A percentile compares a stretch with the other conserved stretches of the same genome.
These are phyloP conservation scores for Hyperopisus bebe DNA, from an alignment of 2,113 vertebrate genomes.

Conservation along the genomic window DNA sequence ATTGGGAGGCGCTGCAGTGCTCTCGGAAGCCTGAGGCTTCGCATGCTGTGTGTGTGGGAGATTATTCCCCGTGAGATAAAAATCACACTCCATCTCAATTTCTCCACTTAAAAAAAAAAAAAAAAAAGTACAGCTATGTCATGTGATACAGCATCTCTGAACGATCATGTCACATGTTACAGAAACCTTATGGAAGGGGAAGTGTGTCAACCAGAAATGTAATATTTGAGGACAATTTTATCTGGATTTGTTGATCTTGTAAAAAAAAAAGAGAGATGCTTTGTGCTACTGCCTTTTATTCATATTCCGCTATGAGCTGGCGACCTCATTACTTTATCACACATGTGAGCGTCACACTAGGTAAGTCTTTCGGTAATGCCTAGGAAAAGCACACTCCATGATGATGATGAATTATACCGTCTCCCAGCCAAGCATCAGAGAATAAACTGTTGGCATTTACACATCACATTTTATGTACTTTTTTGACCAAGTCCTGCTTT, in stretches of 20 bases:
- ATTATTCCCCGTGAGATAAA: neutral
- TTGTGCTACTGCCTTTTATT: neutral
- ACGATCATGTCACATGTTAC: neutral
- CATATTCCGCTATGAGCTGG: neutral
- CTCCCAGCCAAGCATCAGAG: neutral
- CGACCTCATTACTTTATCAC: neutral
- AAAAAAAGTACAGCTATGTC: neutral
- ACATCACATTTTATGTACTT: neutral
- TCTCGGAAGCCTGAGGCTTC: neutral
- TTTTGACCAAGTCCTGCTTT: neutral
- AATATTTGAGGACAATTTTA: neutral
- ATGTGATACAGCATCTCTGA: neutral
- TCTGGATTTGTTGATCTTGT: neutral
- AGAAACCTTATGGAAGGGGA: conserved; percentile 6
- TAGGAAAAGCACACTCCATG: neutral
- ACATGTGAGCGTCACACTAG: neutral
- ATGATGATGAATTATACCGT: neutral
- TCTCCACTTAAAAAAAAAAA: neutral
- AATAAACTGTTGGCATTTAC: neutral
- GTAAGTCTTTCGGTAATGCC: neutral
- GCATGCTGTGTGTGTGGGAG: neutral
- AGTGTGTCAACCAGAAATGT: neutral
- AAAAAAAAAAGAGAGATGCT: neutral
- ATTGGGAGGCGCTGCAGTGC: conserved; percentile 22
- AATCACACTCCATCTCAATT: neutral